Evolutionary conservation across 2,797 vertebrate species (phyloP), one percentile per base, ranked within the genome.

Genomic region (Liparis tanakae): DNA sequence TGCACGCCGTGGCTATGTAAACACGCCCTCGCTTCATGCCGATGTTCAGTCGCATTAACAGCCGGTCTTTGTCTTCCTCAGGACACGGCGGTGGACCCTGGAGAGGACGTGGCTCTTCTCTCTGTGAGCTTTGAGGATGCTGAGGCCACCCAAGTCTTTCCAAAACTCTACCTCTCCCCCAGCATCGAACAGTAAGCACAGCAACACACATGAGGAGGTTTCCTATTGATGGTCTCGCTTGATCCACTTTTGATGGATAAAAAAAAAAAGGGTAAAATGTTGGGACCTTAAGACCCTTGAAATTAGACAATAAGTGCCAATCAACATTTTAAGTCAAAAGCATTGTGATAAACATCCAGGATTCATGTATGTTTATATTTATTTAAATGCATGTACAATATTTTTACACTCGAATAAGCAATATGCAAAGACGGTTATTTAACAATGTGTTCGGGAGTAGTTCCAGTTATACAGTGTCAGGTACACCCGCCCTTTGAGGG

Each of bases 61-160:
- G 36, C 5, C 48, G 51, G n/a, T 14, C n/a, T 3, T 57, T 78
- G 22, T 76, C 41, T 82, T 51, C 67, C 12, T 55, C 87, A 99
- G 98, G 97, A 99, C 92, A 96, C 96, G 46, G 95, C 95, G n/a
- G 91, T 99, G 94, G 98, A 99, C 86, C 98, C 98, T 1, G 98
- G 97, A 74, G 97, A 99, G 89, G 97, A 99, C 46, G 96, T 99
- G 72, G 97, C 97, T 43, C 96, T 99, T 76, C 96, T 99, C 18
- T 99, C 97, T 0, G 97, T 99, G 81, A 99, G 96, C 88, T 99
- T 99, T 86, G 98, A 99, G 85, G 98, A 99, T 6, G 94, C 97
- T 12, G 98, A 99, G 91, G 97, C 97, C 44, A 97, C 96, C 73
- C 97, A 99, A 75, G 98, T 99, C 77, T 97, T 98, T 79, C 97